These are phyloP conservation scores for Oophaga pumilio DNA, from an alignment of 2,113 vertebrate genomes.

Conservation along the genomic window DNA sequence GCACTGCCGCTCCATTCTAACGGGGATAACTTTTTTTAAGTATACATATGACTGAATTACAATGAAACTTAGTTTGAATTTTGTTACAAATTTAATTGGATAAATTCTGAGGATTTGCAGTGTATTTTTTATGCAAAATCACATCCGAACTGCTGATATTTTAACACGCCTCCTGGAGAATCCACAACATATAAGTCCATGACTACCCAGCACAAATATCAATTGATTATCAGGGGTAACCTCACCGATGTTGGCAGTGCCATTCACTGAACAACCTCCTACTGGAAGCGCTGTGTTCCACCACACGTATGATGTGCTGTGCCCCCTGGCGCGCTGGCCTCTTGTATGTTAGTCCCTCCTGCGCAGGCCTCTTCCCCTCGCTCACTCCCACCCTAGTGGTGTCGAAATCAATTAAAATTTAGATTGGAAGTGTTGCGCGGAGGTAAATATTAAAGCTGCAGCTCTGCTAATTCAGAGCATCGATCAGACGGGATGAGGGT, in stretches of 20 bases:
- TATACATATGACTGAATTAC: too few relatives aligned
- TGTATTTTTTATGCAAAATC: too few relatives aligned
- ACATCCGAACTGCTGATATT: too few relatives aligned
- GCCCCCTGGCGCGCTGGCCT: conserved; percentile 62
- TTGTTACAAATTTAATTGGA: too few relatives aligned
- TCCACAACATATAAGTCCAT: too few relatives aligned
- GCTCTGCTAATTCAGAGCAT: conserved; percentile 92
- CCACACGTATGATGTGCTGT: conserved; percentile 50
- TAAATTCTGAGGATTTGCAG: too few relatives aligned
- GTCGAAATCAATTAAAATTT: conserved; percentile 88
- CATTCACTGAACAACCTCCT: neutral
- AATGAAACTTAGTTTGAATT: too few relatives aligned
- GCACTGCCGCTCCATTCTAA: too few relatives aligned
- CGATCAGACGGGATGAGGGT: conserved; percentile 96
- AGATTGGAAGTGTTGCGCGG: conserved; percentile 79
- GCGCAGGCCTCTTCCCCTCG: conserved; percentile 66
- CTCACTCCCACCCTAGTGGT: conserved; percentile 75
- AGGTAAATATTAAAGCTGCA: conserved; percentile 91
- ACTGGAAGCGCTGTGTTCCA: too few relatives aligned
- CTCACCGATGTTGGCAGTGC: conserved; percentile 2
- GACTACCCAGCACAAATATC: too few relatives aligned
- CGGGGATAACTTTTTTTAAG: too few relatives aligned
- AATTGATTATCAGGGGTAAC: neutral
- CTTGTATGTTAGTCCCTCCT: neutral
- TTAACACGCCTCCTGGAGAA: too few relatives aligned